Base-by-base conservation (phyloP, 2,797 vertebrate species). In the Stomatorhinus walkeri region DNA sequence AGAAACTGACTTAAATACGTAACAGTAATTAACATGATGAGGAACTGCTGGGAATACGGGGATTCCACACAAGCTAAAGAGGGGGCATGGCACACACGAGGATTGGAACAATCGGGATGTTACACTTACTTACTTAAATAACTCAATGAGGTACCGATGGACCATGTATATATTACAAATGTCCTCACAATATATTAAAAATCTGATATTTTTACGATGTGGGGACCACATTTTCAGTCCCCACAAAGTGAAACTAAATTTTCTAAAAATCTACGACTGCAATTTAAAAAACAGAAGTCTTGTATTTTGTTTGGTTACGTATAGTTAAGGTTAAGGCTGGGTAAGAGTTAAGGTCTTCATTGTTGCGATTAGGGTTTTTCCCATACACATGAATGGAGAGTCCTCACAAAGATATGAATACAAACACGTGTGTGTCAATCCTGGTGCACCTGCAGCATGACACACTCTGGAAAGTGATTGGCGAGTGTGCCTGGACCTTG, bases 361-460 rank as follows among this genome's bases (percentile, higher is more conserved):
- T 61, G 19, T 61, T 61, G n/a, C 5, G n/a, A 61, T 61, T 9
- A 61, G 56, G n/a, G n/a, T 22, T 61, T 61, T 61, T 22, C n/a
- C n/a, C 56, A 61, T 61, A 9, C n/a, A 61, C 6, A 8, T 61
- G n/a, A 61, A 61, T 61, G n/a, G 7, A 22, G 7, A 22, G n/a
- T 59, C 56, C n/a, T 8, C 56, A 61, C 56, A 61, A 59, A 59
- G 56, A 61, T 61, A 61, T 61, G n/a, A 22, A 61, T 61, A 61
- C 5, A 43, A 4, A 40, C 40, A 40, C 40, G 24, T 68, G 61
- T 68, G 24, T 76, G 68, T 83, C 64, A 54, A 24, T 12, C 8
- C 48, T 12, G 10, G 64, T 32, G 64, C 28, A 76, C 49, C 46
- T 59, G 85, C 89, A 90, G 48, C 28, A 56, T 52, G 64, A 86